Conservation (phyloP, 2,113 vertebrate genomes). For the Cyprinus carpio region DNA sequence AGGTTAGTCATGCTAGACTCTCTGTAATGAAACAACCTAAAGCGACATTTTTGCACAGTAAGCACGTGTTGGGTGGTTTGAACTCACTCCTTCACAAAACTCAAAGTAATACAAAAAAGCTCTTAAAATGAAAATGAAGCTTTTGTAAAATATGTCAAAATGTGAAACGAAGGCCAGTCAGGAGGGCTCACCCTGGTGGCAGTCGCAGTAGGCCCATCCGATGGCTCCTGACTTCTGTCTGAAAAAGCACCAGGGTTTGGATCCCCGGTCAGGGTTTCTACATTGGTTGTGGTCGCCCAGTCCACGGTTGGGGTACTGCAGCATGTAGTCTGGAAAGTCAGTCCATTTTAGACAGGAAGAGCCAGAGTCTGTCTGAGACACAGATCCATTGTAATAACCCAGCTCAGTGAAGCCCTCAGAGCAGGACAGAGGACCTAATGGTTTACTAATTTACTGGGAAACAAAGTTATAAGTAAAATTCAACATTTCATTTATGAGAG, state of each 20-base stretch:
- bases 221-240: slow-evolving; percentile 77
- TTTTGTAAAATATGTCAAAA: neutral
- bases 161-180: neutral
- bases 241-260: slow-evolving; percentile 84
- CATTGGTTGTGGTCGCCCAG: slow-evolving; percentile 83
- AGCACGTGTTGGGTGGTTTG: too few species aligned
- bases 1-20: neutral
- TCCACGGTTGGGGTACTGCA: slow-evolving; percentile 80
- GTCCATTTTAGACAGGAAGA: slow-evolving; percentile 80
- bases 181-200: slow-evolving; percentile 77
- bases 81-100: neutral
- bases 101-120: neutral
- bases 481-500: neutral
- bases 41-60: too few species aligned
- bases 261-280: slow-evolving; percentile 80
- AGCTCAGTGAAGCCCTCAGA: slow-evolving; percentile 64
- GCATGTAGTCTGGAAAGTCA: slow-evolving; percentile 83
- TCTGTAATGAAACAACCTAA: too few species aligned
- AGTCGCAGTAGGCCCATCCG: slow-evolving; percentile 83
- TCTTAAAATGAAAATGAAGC: neutral
- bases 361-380: slow-evolving; percentile 75
- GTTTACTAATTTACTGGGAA: too few species aligned
- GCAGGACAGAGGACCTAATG: slow-evolving; percentile 71
- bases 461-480: slow-evolving; percentile 13
- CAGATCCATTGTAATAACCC: slow-evolving; percentile 80